These are phyloP conservation scores for Virgularia gustaviana DNA, from an alignment of 92 coral and sea anemone species.

Conservation along the genomic window DNA sequence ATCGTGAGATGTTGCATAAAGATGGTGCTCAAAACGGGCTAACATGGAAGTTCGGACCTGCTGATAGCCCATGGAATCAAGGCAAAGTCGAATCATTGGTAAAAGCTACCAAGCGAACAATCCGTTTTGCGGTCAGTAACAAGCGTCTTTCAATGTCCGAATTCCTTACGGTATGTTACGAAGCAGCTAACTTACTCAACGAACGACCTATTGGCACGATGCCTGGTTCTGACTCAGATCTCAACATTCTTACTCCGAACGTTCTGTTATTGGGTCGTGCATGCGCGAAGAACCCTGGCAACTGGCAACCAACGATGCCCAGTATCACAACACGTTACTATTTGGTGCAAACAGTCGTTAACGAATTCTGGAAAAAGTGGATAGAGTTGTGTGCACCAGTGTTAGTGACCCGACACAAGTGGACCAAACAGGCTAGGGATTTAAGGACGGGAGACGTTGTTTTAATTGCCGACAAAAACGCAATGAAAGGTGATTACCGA, in stretches of 20 bases:
- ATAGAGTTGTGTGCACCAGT: constrained; percentile 64
- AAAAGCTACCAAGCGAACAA: constrained; percentile 61
- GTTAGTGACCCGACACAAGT: constrained; percentile 40
- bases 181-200: constrained; percentile 61
- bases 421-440: constrained; percentile 40
- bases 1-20: constrained; percentile 28
- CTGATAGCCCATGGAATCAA: constrained; percentile 70
- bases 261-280: constrained; percentile 59
- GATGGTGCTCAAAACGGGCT: constrained; percentile 48
- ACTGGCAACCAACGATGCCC: constrained; percentile 55
- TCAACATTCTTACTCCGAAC: constrained; percentile 62
- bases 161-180: constrained; percentile 60
- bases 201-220: constrained; percentile 62
- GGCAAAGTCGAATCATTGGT: constrained; percentile 66
- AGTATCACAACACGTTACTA: constrained; percentile 39
- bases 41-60: constrained; percentile 65
- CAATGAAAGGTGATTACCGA: constrained; percentile 40
- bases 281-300: constrained; percentile 56
- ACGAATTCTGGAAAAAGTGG: constrained; percentile 62
- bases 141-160: constrained; percentile 61
- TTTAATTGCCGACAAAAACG: constrained; percentile 41
- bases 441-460: constrained; percentile 41
- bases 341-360: constrained; percentile 56
- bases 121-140: constrained; percentile 61
- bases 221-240: constrained; percentile 56